These are phyloP conservation scores for Datnioides undecimradiatus DNA, from an alignment of 2,113 vertebrate genomes.

Conservation along the genomic window DNA sequence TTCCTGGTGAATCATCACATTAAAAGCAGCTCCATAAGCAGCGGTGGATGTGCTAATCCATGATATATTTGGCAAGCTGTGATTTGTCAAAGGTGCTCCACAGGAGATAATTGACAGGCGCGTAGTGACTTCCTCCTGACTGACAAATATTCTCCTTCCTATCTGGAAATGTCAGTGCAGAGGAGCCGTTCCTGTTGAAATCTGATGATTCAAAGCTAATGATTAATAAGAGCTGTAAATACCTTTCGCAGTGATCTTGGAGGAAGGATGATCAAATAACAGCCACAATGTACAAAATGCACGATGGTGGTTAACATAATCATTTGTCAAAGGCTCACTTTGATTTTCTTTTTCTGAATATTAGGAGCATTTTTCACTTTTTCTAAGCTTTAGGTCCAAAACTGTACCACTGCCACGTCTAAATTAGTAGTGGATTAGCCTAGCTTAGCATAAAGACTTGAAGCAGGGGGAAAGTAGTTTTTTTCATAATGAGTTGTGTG, in stretches of 20 bases:
- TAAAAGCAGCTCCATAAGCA: conserved; percentile 21
- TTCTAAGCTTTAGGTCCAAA: not conserved
- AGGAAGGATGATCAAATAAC: conserved; percentile 14
- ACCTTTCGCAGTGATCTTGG: conserved; percentile 22
- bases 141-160: conserved; percentile 50
- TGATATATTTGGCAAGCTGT: conserved; percentile 47
- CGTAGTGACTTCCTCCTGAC: conserved; percentile 58
- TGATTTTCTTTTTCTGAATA: conserved; percentile 7
- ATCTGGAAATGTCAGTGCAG: conserved; percentile 49
- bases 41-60: conserved; percentile 42
- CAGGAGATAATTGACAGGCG: conserved; percentile 60
- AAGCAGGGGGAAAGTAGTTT: not conserved
- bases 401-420: not conserved
- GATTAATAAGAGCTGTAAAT: conserved; percentile 49
- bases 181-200: conserved; percentile 49
- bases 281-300: not conserved
- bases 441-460: not conserved
- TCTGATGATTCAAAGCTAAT: conserved; percentile 42
- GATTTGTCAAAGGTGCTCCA: conserved; percentile 63
- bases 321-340: not conserved
- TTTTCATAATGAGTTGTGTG: too few relatives aligned
- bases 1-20: conserved; percentile 46
- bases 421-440: not conserved
- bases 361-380: not conserved
- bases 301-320: not conserved